A percentile compares a stretch with the other conserved stretches of the same genome.
phyloP scores from a whole-genome alignment of 2,113 vertebrate genomes.

The Cyphomyrus plagiostoma region DNA sequence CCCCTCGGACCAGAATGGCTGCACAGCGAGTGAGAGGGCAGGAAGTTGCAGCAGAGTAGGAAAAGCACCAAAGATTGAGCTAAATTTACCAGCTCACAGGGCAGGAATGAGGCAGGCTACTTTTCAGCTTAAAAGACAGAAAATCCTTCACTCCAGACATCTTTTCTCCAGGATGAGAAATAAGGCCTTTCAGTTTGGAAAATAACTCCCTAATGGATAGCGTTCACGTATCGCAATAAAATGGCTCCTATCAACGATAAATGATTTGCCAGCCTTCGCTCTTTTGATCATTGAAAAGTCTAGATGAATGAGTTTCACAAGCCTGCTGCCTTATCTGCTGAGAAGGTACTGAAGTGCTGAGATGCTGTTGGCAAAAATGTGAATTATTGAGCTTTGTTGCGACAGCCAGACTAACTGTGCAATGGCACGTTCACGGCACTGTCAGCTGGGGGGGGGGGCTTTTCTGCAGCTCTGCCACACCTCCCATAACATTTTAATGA shows the following conservation, averaged over 20 bases:
- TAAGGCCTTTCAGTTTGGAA: background rate
- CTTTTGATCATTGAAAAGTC: background rate
- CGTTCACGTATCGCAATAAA: background rate
- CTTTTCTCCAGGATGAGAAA: background rate
- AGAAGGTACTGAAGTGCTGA: background rate
- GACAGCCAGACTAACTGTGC: background rate
- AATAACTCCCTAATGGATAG: background rate
- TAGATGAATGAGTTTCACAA: background rate
- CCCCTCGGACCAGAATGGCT: background rate
- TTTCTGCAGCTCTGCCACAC: background rate
- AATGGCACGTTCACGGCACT: background rate
- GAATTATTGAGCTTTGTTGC: slow-evolving; percentile 8
- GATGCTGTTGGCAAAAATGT: background rate
- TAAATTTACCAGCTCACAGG: background rate
- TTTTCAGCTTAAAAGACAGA: background rate
- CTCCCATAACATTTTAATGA: background rate
- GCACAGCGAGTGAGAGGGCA: background rate
- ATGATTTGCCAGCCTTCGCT: background rate
- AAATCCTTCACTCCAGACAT: background rate
- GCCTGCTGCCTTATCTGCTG: background rate
- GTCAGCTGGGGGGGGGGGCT: background rate
- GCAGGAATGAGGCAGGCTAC: background rate
- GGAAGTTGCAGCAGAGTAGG: background rate
- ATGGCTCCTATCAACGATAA: background rate
- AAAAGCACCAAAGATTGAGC: background rate